Evolutionary conservation across 2,113 vertebrate species (phyloP).

Genomic region (Mystacornis crossleyi): DNA sequence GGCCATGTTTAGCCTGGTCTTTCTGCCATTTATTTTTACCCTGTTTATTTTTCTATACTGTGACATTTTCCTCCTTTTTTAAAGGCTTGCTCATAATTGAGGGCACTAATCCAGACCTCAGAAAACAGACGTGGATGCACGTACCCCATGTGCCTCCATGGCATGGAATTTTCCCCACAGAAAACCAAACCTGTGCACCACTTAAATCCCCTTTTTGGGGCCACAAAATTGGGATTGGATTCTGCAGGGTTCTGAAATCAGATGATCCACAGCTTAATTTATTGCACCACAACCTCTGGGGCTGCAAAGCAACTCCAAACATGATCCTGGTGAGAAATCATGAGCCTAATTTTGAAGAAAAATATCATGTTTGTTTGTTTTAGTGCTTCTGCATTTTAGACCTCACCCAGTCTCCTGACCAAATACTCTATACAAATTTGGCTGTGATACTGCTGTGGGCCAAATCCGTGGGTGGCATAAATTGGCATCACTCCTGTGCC

Average conservation of each 20-base stretch:
- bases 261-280: not conserved
- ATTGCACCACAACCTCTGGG: not conserved
- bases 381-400: not conserved
- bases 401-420: not conserved
- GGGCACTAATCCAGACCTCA: not conserved
- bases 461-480: not conserved
- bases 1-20: not conserved
- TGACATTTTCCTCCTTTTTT: constrained; percentile 43
- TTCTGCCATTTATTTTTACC: constrained; percentile 42
- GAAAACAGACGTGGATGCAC: not conserved
- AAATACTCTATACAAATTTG: not conserved
- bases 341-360: not conserved
- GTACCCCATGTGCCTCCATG: not conserved
- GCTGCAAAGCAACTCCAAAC: not conserved
- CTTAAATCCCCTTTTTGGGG: not conserved
- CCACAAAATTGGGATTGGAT: not conserved
- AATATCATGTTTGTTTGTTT: not conserved
- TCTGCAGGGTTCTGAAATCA: not conserved
- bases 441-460: not conserved
- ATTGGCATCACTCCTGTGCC: not conserved
- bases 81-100: constrained; percentile 48
- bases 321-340: not conserved
- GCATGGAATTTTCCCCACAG: not conserved
- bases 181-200: not conserved
- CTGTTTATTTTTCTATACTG: constrained; percentile 51